phyloP scores from a whole-genome alignment of 2,888 invertebrate genomes.

The Andricus curvator region DNA sequence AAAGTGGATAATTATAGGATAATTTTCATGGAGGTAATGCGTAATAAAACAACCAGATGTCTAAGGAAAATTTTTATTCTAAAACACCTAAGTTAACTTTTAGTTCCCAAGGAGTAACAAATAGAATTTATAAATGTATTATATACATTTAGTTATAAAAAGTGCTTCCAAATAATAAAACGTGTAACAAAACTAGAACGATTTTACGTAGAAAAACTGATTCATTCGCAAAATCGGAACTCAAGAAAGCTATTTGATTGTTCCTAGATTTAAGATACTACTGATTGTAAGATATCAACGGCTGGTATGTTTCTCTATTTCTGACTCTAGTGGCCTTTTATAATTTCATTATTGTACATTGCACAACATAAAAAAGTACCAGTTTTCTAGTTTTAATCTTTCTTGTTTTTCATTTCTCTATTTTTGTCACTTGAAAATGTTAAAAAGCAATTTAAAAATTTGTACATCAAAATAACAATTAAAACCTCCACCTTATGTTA shows the following conservation, averaged over 20 bases:
- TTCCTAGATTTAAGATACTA: neutral
- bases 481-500: neutral
- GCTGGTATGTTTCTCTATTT: neutral
- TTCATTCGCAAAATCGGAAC: neutral
- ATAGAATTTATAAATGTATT: conserved; percentile 41
- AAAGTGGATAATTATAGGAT: too few species aligned
- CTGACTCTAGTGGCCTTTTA: neutral
- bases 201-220: neutral
- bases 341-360: neutral
- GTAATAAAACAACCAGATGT: neutral
- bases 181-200: neutral
- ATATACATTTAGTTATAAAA: conserved; percentile 29
- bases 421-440: too few species aligned
- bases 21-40: neutral
- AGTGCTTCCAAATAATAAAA: neutral
- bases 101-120: neutral
- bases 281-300: neutral
- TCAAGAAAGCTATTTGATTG: neutral
- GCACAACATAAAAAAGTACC: neutral
- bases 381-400: neutral
- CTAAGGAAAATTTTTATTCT: neutral
- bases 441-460: too few species aligned
- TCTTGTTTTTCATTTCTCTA: neutral
- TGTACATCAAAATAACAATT: too few species aligned
- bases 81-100: neutral